These are phyloP conservation scores for Galago senegalensis DNA, from an alignment of 2,797 vertebrate species.

Conservation along the genomic window DNA sequence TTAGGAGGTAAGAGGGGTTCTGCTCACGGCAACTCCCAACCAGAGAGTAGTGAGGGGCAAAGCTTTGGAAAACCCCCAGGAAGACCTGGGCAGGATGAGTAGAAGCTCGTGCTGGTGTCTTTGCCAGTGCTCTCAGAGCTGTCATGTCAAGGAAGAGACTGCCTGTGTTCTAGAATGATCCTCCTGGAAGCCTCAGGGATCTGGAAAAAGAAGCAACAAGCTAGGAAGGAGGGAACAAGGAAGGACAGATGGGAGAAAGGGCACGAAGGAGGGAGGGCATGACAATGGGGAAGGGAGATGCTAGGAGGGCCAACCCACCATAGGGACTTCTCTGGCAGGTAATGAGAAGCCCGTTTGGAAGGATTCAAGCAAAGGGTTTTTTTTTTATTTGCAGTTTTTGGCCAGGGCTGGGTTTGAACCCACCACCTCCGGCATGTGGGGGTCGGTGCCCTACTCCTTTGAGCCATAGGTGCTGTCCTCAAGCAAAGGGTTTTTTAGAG, in stretches of 20 bases:
- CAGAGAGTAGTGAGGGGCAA: accelerated
- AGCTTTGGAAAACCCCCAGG: neutral
- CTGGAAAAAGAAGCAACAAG: neutral
- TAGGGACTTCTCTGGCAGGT: no score
- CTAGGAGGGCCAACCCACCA: no score
- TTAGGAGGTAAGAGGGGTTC: neutral
- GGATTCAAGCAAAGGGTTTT: no score
- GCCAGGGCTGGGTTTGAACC: no score
- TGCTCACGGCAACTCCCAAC: neutral
- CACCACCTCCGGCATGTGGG: no score
- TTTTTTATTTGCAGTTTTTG: no score
- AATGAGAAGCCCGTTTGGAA: neutral
- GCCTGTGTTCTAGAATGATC: neutral
- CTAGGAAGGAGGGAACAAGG: neutral
- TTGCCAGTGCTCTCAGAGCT: neutral
- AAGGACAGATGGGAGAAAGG: neutral
- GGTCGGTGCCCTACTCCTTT: no score
- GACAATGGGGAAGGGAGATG: neutral
- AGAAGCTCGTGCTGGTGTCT: neutral
- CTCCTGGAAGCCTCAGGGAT: neutral
- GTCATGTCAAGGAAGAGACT: neutral
- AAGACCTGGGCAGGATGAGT: no score
- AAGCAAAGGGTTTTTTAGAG: neutral
- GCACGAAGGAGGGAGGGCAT: neutral
- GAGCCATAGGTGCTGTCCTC: no score